A percentile compares a stretch with the other conserved stretches of the same genome.
Conservation (phyloP, 2,888 invertebrate genomes). For the Morpho achilles region DNA sequence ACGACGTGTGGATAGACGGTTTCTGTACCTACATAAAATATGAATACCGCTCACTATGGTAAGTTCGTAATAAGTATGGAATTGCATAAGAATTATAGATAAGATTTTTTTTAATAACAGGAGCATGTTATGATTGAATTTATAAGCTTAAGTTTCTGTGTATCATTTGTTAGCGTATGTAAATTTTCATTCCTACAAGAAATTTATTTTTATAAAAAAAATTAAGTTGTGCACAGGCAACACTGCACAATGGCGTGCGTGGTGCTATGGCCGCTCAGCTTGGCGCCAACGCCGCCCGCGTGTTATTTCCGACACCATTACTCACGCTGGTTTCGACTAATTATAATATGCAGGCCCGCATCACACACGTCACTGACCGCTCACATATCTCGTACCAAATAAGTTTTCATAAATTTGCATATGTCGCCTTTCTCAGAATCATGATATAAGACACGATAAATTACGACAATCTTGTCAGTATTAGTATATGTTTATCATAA, state of each 20-base stretch:
- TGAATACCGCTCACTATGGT: too few species aligned
- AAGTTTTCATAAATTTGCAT: slow-evolving; percentile 25
- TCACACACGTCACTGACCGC: slow-evolving; percentile 55
- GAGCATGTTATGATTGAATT: too few species aligned
- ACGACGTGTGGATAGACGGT: too few species aligned
- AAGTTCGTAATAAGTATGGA: background rate
- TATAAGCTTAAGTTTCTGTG: too few species aligned
- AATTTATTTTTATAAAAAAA: too few species aligned
- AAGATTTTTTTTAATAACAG: too few species aligned
- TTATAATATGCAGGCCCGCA: slow-evolving; percentile 71
- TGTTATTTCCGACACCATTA: slow-evolving; percentile 77
- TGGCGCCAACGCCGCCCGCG: slow-evolving; percentile 71
- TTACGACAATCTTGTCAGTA: slow-evolving; percentile 7
- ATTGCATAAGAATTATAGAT: background rate
- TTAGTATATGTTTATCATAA: slow-evolving; percentile 27
- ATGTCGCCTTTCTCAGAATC: slow-evolving; percentile 18
- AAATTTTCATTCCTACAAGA: too few species aligned
- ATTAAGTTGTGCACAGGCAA: slow-evolving; percentile 3
- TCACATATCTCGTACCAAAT: slow-evolving; percentile 39
- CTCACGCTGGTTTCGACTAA: slow-evolving; percentile 74
- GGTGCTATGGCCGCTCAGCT: slow-evolving; percentile 54
- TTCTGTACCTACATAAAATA: too few species aligned
- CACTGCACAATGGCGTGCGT: slow-evolving; percentile 33
- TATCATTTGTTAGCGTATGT: too few species aligned
- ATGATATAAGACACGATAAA: slow-evolving; percentile 17